Percentiles rank a stretch among this genome's conserved stretches.
These are phyloP conservation scores for Leptoclinus maculatus DNA, from an alignment of 2,797 vertebrate genomes.

Conservation along the genomic window DNA sequence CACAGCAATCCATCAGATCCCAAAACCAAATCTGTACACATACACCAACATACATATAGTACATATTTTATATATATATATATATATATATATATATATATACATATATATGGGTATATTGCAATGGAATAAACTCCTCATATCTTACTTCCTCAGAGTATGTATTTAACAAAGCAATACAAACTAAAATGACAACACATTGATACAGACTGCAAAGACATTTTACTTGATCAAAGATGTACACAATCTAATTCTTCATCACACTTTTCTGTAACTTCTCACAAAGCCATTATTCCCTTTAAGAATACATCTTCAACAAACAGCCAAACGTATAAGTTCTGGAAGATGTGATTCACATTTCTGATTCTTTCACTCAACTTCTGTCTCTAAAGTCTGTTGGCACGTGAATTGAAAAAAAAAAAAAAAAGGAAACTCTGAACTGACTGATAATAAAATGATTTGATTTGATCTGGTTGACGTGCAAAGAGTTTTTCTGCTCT, in stretches of 20 bases:
- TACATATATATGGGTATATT: too few relatives aligned
- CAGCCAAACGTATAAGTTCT: background rate
- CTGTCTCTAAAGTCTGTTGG: background rate
- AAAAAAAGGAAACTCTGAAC: slow-evolving; percentile 24
- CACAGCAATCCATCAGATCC: background rate
- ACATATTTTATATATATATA: too few relatives aligned
- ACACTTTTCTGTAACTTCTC: background rate
- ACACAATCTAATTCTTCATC: background rate
- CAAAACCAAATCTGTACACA: background rate
- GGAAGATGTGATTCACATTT: background rate
- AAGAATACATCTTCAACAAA: background rate
- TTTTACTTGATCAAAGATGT: background rate
- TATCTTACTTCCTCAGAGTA: too few relatives aligned
- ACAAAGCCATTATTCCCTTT: background rate
- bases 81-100: too few relatives aligned
- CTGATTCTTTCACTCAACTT: background rate
- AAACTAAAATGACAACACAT: background rate
- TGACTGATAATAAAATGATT: slow-evolving; percentile 33
- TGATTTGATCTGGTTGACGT: slow-evolving; percentile 36
- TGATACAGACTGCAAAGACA: background rate
- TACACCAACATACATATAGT: background rate
- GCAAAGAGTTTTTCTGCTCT: slow-evolving; percentile 28
- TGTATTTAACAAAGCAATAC: background rate
- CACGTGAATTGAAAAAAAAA: slow-evolving; percentile 3
- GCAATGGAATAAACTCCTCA: too few relatives aligned